Percentiles rank a stretch among this genome's conserved stretches.
Evolutionary conservation across 2,797 vertebrate genomes (phyloP).

Genomic region (Artibeus lituratus): DNA sequence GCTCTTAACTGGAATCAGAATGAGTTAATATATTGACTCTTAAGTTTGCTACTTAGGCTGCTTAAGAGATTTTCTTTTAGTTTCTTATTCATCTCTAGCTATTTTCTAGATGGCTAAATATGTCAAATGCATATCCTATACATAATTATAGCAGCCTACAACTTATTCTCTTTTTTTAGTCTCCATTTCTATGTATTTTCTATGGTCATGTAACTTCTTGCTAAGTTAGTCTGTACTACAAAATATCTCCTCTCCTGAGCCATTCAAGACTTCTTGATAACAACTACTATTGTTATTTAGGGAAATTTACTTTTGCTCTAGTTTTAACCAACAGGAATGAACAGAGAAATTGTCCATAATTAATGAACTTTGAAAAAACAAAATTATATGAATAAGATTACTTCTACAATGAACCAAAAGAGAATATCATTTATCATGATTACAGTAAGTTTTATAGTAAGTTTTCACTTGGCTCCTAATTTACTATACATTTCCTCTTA

Average conservation of each 20-base stretch:
- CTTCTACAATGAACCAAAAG: conserved; percentile 3
- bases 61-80: neutral
- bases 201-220: neutral
- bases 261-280: neutral
- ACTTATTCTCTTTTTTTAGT: neutral
- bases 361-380: neutral
- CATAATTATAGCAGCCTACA: neutral
- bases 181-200: neutral
- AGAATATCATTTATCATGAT: neutral
- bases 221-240: neutral
- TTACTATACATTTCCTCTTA: neutral
- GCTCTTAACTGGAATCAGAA: neutral
- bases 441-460: neutral
- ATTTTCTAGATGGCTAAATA: neutral
- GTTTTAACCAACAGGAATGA: neutral
- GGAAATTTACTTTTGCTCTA: neutral
- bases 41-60: neutral
- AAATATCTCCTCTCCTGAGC: neutral
- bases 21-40: neutral
- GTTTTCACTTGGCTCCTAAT: neutral
- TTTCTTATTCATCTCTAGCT: neutral
- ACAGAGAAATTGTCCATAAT: neutral
- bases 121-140: neutral
- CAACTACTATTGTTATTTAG: neutral
- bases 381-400: neutral